Base-by-base conservation (phyloP, 1,140 invertebrate genomes). In the Piezodorus guildinii region DNA sequence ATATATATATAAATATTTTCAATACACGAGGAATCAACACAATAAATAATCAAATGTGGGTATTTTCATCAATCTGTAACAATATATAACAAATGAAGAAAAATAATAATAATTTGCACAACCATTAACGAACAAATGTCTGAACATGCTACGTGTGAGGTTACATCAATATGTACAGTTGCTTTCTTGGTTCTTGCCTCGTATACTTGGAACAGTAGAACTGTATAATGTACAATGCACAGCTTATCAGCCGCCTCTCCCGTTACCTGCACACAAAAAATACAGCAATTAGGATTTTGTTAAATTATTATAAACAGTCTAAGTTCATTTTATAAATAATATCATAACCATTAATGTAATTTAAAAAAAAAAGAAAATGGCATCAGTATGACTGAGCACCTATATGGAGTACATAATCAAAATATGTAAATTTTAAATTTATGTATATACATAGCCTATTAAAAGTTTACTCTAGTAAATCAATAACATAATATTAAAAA, bases 11-110 rank as follows among this genome's bases (percentile, higher is more conserved):
- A 60, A 43, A 60, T 60, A 60, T 60, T 25, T 60, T 60, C 58
- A 60, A 60, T 44, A 60, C 58, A 60, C 30, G 39, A 60, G 30
- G 58, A 43, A 60, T 60, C n/a, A 60, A 60, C 58, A 44, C 58
- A 60, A 60, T 60, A 60, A 60, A 60, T 60, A 60, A 60, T 60
- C 25, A 60, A 60, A 60, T 34, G 16, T 17, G 25, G 25, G 3
- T 34, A 39, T 10, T 60, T 25, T 34, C 34, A 25, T 60, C 34
- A 39, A n/a, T 60, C 34, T 60, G 15, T 43, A 60, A 60, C 30
- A 60, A 43, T 60, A 43, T 23, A 44, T 60, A 60, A 39, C 25
- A 60, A 39, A 56, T 16, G 15, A 56, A 56, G 15, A 56, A 27
- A 56, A 49, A 17, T 17, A 21, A 58, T 27, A n/a, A 27, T 21